Conservation (phyloP, 35 echinoderm and acorn worm species). For the Ptychodera flava region DNA sequence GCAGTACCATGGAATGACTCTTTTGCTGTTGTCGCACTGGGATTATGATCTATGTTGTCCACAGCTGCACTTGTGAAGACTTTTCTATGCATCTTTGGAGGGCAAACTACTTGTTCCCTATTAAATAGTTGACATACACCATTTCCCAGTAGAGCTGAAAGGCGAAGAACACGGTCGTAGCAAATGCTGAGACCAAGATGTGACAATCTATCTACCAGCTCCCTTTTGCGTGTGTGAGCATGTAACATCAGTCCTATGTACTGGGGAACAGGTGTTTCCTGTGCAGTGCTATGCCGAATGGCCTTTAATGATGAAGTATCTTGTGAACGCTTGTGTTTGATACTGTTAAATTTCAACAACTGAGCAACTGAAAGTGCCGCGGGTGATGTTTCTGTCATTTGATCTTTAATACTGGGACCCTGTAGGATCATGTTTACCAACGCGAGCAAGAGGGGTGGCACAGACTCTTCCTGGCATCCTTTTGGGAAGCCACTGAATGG, state of each 20-base stretch:
- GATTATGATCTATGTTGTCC: constrained; percentile 76
- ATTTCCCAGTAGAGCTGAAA: constrained; percentile 47
- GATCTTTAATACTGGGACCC: constrained; percentile 41
- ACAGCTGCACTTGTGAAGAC: constrained; percentile 63
- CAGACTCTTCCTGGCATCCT: constrained; percentile 9
- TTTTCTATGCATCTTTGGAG: constrained; percentile 28
- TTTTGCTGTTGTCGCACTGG: constrained; percentile 34
- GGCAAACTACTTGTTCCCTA: constrained; percentile 66
- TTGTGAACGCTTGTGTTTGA: not conserved
- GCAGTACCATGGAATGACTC: constrained; percentile 61
- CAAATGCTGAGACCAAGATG: constrained; percentile 36
- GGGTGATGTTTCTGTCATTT: too few species aligned
- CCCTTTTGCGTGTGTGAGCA: constrained; percentile 20
- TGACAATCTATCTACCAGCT: constrained; percentile 34
- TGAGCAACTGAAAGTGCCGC: too few species aligned
- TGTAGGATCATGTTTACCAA: too few species aligned
- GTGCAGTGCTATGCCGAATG: not conserved
- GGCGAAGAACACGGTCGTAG: constrained; percentile 49
- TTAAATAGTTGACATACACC: constrained; percentile 46
- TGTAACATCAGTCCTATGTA: constrained; percentile 25
- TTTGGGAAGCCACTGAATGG: constrained; percentile 13
- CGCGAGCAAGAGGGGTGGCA: constrained; percentile 36
- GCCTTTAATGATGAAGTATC: not conserved
- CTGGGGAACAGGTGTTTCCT: too few species aligned
- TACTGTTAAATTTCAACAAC: not conserved